Conservation (phyloP, 2,797 vertebrate species). For the Arnoldichthys spilopterus region DNA sequence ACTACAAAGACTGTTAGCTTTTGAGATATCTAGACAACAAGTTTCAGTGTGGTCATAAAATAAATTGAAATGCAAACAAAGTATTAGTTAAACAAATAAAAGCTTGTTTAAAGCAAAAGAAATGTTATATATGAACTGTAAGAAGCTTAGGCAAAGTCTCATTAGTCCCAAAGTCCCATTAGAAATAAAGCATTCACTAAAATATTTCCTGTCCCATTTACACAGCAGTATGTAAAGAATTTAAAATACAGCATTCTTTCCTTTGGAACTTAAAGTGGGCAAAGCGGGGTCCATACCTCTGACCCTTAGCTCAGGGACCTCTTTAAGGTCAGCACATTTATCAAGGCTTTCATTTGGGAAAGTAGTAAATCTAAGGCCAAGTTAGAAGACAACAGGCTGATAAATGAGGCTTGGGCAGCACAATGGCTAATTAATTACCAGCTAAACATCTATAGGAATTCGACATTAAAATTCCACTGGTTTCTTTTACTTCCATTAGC, state of each 20-base stretch:
- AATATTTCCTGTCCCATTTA: too few relatives aligned
- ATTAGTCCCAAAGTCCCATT: background rate
- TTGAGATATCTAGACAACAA: conserved; percentile 42
- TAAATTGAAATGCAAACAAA: conserved; percentile 45
- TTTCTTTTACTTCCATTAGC: background rate
- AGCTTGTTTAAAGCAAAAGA: conserved; percentile 11
- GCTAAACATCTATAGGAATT: background rate
- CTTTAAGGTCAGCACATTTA: conserved; percentile 52
- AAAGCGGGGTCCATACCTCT: conserved; percentile 52
- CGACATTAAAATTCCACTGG: background rate
- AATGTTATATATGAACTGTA: background rate
- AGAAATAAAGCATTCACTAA: background rate
- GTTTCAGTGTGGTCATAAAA: conserved; percentile 44
- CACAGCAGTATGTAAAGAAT: conserved; percentile 34
- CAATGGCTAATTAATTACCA: conserved; percentile 3
- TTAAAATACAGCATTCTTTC: conserved; percentile 34
- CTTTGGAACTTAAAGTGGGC: conserved; percentile 31
- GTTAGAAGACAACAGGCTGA: background rate
- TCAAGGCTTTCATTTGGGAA: conserved; percentile 31
- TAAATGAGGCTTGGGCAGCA: conserved; percentile 9
- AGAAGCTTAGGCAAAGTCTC: background rate
- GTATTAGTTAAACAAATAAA: conserved; percentile 20
- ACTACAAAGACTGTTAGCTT: conserved; percentile 24
- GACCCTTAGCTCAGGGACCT: conserved; percentile 13
- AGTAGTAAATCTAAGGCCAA: background rate